phyloP scores from a whole-genome alignment of 92 coral and sea anemone genomes.

The Actinostola sp. region DNA sequence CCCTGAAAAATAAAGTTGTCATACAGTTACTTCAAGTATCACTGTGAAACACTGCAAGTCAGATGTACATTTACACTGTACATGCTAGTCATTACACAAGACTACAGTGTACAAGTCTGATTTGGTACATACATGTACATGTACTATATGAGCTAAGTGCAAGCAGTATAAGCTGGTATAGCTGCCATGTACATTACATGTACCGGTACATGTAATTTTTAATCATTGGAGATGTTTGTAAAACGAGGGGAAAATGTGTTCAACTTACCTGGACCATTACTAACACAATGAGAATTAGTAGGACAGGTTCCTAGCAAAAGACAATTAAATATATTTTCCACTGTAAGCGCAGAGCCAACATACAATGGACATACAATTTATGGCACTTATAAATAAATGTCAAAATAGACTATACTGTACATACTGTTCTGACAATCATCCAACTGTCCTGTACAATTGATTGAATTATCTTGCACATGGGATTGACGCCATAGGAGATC shows the following conservation, averaged over 20 bases:
- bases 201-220: too few species aligned
- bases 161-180: too few species aligned
- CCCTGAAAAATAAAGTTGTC: conserved; percentile 14
- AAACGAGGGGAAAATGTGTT: not conserved
- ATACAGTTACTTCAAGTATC: not conserved
- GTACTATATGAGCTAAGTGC: too few species aligned
- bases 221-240: not conserved
- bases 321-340: not conserved
- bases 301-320: conserved; percentile 58
- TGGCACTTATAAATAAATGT: not conserved
- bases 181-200: not conserved
- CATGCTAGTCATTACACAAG: too few species aligned
- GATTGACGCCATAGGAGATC: conserved; percentile 56
- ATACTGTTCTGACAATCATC: conserved; percentile 72
- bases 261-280: conserved; percentile 70
- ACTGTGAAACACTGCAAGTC: not conserved
- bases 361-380: not conserved
- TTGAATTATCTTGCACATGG: conserved; percentile 4
- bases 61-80: not conserved
- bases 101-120: too few species aligned
- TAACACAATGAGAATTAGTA: conserved; percentile 34
- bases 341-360: not conserved
- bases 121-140: too few species aligned
- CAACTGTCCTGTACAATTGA: conserved; percentile 49
- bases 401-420: not conserved